Evolutionary conservation across 2,888 invertebrate genomes (phyloP), one percentile per base, ranked within the genome.

Genomic region (Zeuzera pyrina): DNA sequence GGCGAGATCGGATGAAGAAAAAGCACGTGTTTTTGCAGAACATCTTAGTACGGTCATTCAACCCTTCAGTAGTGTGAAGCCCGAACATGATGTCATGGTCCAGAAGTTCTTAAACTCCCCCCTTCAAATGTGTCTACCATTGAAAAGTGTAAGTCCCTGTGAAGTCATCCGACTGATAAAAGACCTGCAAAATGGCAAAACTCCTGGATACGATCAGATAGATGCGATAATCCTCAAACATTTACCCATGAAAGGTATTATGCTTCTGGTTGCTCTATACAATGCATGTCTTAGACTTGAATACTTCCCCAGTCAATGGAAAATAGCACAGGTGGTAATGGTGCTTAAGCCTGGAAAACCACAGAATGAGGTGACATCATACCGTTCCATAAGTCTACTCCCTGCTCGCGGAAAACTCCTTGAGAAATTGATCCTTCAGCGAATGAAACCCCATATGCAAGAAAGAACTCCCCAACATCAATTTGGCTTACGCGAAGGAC

Each of bases 351-450:
- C 14, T 2, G 15, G 23, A 8, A 22, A 30, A 7, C 22, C 12
- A 15, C 13, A 15, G 5, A 19, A 36, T 5, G 31, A 34, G 26
- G 19, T 15, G 6, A 28, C 14, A 1, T 36, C 36, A 7, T 36
- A 38, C 28, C 25, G 35, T 16, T 33, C 38, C 7, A 30, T 35
- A 4, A 35, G 38, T 12, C 35, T 38, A 12, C 30, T 41, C 4
- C 36, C 34, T 12, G 21, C 33, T 12, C 12, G 29, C 7, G 30
- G 33, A 2, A 41, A 35, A 29, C 19, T 38, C 0, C 15, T 35
- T 2, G 41, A 38, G 15, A 29, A n/a, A 11, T 24, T 41, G 5
- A 12, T 41, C 3, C 23, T 36, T 1, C 29, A 11, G 15, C 10
- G 28, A 2, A 13, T 28, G 28, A 2, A 13, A 2, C 7, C 7